Conservation (phyloP, 2,113 vertebrate species). For the Melanerpes formicivorus region DNA sequence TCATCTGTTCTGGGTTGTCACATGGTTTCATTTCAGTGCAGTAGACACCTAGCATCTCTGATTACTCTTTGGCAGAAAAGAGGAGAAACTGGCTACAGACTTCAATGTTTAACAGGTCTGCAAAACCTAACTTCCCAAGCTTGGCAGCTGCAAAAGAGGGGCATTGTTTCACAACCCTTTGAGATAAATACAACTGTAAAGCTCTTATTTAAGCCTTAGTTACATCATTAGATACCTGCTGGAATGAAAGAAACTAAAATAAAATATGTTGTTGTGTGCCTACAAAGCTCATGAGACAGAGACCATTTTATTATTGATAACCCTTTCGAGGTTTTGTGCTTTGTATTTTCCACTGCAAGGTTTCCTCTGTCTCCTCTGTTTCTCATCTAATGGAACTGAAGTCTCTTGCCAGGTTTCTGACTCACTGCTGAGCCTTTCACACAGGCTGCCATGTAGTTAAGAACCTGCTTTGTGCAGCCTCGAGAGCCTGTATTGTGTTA, state of each 20-base stretch:
- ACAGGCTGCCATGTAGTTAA: conserved; percentile 28
- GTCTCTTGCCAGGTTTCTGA: conserved; percentile 46
- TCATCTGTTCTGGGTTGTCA: not conserved
- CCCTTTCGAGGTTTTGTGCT: not conserved
- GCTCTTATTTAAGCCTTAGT: not conserved
- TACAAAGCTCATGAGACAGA: not conserved
- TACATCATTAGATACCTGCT: not conserved
- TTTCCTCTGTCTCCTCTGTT: conserved; percentile 25
- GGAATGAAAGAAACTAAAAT: not conserved
- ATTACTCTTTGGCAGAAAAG: conserved; percentile 10
- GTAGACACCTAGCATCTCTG: not conserved
- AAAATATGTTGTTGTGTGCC: not conserved
- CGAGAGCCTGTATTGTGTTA: conserved; percentile 34
- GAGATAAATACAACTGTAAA: conserved; percentile 10
- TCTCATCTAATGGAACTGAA: conserved; percentile 32
- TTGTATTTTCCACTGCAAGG: not conserved
- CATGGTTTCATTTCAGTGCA: not conserved
- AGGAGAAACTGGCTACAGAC: not conserved
- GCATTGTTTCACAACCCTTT: conserved; percentile 15
- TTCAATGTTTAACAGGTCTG: not conserved
- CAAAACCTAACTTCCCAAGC: not conserved
- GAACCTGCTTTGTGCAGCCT: conserved; percentile 46
- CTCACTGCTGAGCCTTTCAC: conserved; percentile 52
- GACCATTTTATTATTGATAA: not conserved
- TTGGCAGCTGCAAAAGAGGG: conserved; percentile 32